Conservation (phyloP, 2,888 invertebrate genomes). For the Clanis bilineata region DNA sequence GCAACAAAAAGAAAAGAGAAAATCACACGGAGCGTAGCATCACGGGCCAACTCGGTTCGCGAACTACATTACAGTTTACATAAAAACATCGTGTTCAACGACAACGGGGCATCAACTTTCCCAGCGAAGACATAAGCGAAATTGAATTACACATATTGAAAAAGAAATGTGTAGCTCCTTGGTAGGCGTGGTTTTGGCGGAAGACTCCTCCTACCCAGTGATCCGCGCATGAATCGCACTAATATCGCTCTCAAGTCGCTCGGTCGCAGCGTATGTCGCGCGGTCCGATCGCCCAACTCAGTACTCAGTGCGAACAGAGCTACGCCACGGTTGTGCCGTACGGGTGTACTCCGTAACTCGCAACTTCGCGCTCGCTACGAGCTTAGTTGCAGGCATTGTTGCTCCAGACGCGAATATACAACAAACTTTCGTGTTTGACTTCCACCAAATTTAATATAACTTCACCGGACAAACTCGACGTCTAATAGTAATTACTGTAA, state of each 20-base stretch:
- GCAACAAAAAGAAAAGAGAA: constrained; percentile 60
- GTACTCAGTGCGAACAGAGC: constrained; percentile 54
- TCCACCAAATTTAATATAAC: constrained; percentile 51
- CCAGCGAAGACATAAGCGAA: constrained; percentile 83
- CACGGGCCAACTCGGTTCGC: constrained; percentile 73
- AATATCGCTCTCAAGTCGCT: constrained; percentile 58
- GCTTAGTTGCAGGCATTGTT: constrained; percentile 42
- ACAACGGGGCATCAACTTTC: constrained; percentile 82
- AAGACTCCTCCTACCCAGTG: constrained; percentile 75
- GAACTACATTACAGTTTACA: constrained; percentile 82
- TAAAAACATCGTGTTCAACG: constrained; percentile 82
- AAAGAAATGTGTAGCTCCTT: constrained; percentile 82
- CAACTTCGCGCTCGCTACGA: constrained; percentile 60
- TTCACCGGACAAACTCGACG: constrained; percentile 41
- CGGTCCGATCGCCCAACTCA: constrained; percentile 28
- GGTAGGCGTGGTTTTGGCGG: constrained; percentile 75
- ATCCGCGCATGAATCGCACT: constrained; percentile 72
- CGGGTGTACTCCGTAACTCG: constrained; percentile 12
- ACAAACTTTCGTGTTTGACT: constrained; percentile 56
- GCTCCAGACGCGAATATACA: constrained; percentile 34
- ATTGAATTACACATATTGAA: constrained; percentile 83
- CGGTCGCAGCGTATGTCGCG: constrained; percentile 46
- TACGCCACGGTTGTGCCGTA: constrained; percentile 52
- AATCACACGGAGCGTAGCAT: constrained; percentile 67
- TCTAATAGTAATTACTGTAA: constrained; percentile 47